A percentile compares a stretch with the other conserved stretches of the same genome.
Evolutionary conservation across 2,888 invertebrate genomes (phyloP).

Genomic region (Elmis aenea): DNA sequence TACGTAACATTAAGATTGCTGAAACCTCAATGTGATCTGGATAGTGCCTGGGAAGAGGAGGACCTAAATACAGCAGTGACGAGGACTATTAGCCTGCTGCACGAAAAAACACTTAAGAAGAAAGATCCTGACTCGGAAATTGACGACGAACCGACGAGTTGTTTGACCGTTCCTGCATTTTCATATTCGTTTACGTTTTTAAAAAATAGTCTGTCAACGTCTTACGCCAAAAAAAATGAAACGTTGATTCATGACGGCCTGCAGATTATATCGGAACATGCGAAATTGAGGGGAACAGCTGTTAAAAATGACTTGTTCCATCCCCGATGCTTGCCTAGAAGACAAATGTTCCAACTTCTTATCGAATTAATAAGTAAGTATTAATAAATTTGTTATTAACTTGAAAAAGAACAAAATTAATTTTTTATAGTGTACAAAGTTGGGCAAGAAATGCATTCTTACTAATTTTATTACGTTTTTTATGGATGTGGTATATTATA

Average conservation of each 20-base stretch:
- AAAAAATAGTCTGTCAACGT: conserved; percentile 51
- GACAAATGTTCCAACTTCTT: conserved; percentile 75
- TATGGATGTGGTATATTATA: no score
- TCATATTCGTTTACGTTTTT: conserved; percentile 79
- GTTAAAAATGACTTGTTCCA: conserved; percentile 55
- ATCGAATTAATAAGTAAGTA: conserved; percentile 68
- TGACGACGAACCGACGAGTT: conserved; percentile 29
- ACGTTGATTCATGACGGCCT: conserved; percentile 57
- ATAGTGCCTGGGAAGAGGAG: conserved; percentile 72
- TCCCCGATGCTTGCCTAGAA: conserved; percentile 74
- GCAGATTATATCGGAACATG: conserved; percentile 68
- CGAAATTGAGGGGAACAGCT: conserved; percentile 53
- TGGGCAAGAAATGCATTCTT: no score
- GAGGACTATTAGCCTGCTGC: conserved; percentile 58
- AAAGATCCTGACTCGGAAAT: conserved; percentile 27
- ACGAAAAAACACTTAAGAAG: conserved; percentile 49
- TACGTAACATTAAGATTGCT: conserved; percentile 68
- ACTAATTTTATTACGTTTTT: no score
- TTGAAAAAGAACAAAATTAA: no score
- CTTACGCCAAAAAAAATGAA: conserved; percentile 49
- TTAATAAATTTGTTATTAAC: conserved; percentile 16
- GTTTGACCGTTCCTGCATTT: conserved; percentile 70
- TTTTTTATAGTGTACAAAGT: no score
- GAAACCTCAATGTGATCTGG: conserved; percentile 76
- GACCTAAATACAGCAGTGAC: conserved; percentile 56